Evolutionary conservation across 2,888 invertebrate species (phyloP).

Genomic region (Mamestra brassicae): DNA sequence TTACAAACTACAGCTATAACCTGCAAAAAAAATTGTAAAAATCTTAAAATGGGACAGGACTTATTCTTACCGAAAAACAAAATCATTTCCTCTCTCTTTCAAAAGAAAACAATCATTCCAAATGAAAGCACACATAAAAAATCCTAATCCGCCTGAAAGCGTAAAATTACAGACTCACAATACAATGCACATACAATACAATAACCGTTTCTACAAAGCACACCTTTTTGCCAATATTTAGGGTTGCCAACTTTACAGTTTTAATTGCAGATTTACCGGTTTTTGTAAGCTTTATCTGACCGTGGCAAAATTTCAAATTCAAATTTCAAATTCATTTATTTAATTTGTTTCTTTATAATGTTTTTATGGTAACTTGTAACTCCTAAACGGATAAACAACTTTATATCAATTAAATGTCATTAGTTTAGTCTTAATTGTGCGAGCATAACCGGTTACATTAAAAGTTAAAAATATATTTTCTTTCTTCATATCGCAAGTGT

Average conservation of each 20-base stretch:
- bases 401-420: too few relatives aligned
- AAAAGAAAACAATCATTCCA: constrained; percentile 27
- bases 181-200: constrained; percentile 32
- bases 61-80: neutral
- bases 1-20: neutral
- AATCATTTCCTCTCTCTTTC: neutral
- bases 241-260: neutral
- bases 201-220: constrained; percentile 39
- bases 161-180: constrained; percentile 2
- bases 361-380: too few relatives aligned
- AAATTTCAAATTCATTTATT: too few relatives aligned
- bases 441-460: too few relatives aligned
- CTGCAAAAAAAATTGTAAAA: neutral
- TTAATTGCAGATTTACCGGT: neutral
- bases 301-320: too few relatives aligned
- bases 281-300: neutral
- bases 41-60: neutral
- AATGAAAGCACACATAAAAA: constrained; percentile 29
- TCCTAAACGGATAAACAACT: too few relatives aligned
- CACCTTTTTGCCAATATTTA: constrained; percentile 40
- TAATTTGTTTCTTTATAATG: too few relatives aligned
- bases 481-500: too few relatives aligned
- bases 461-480: too few relatives aligned
- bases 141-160: constrained; percentile 26
- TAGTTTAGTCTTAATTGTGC: too few relatives aligned